A percentile compares a stretch with the other conserved stretches of the same genome.
phyloP scores from a whole-genome alignment of 2,888 invertebrate species.

The Margaritifera margaritifera region DNA sequence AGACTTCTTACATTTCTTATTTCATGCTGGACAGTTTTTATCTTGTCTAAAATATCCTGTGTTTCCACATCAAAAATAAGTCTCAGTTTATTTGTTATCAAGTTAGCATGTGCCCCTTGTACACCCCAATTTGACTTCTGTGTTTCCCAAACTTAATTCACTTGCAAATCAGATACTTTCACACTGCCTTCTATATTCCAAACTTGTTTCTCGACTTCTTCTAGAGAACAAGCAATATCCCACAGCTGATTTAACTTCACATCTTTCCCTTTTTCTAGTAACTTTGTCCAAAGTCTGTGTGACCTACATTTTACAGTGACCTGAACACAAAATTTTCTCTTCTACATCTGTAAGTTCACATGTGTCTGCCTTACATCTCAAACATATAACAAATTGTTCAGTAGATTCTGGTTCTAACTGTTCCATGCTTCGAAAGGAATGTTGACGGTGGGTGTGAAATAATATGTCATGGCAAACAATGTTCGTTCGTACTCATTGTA shows the following conservation, averaged over 20 bases:
- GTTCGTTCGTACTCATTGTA: no score
- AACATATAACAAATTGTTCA: no score
- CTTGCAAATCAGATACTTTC: neutral
- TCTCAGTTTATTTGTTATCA: neutral
- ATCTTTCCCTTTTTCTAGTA: slow-evolving; percentile 15
- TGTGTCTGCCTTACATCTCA: no score
- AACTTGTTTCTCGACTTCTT: slow-evolving; percentile 12
- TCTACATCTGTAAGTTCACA: no score
- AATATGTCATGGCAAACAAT: no score
- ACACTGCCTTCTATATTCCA: neutral
- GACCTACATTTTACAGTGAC: slow-evolving; percentile 17
- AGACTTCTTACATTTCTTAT: slow-evolving; percentile 4
- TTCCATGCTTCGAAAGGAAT: no score
- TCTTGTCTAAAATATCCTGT: neutral
- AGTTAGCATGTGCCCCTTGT: neutral
- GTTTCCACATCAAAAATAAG: slow-evolving; percentile 1
- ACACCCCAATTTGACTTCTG: neutral
- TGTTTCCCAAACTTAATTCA: neutral
- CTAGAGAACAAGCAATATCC: slow-evolving; percentile 4
- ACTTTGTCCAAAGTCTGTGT: neutral
- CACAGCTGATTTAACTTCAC: slow-evolving; percentile 6
- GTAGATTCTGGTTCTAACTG: no score
- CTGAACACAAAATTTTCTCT: no score
- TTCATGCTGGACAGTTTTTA: slow-evolving; percentile 6
- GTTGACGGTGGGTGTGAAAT: no score